Evolutionary conservation across 2,797 vertebrate species (phyloP), one percentile per base, ranked within the genome.

Genomic region (Cossypha caffra): DNA sequence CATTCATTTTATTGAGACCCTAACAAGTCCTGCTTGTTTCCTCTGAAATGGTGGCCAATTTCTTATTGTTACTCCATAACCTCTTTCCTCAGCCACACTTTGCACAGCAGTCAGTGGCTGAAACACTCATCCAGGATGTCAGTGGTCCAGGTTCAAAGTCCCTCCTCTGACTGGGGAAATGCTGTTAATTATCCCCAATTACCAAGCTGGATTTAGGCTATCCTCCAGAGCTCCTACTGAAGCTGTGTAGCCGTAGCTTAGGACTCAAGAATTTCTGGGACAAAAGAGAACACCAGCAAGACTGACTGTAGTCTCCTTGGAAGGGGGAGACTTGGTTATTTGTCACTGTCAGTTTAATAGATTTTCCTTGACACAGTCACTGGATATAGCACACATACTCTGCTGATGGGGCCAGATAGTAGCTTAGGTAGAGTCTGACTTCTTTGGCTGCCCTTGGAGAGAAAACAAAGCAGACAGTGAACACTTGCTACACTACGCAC

Each of bases 331-430:
- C 20, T 59, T 89, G 24, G 16, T 11, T 62, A 66, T 95, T 91
- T 85, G 64, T 91, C 84, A 91, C 42, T 71, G 91, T 79, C 63
- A 73, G 29, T 77, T 94, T 91, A 92, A 93, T 67, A 85, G 81
- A 74, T 96, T 95, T 95, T 89, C 84, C 81, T 95, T 87, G 62
- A 87, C 81, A 79, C 24, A 38, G 8, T 71, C 47, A 26, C 62
- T 73, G 52, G 24, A 69, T 89, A 59, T 73, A 89, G 48, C 37
- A 69, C 31, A 69, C 10, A 18, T 28, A 69, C 40, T 73, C 10
- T 90, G 63, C 35, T 81, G 69, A 76, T 76, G 43, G 73, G 62
- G 71, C 48, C 73, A 90, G 55, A 59, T 21, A 90, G 66, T 43
- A 90, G 31, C 12, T 75, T 71, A 84, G 48, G 58, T 51, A 72